These are phyloP conservation scores for Camelus bactrianus DNA, from an alignment of 2,113 vertebrate species.

Conservation along the genomic window DNA sequence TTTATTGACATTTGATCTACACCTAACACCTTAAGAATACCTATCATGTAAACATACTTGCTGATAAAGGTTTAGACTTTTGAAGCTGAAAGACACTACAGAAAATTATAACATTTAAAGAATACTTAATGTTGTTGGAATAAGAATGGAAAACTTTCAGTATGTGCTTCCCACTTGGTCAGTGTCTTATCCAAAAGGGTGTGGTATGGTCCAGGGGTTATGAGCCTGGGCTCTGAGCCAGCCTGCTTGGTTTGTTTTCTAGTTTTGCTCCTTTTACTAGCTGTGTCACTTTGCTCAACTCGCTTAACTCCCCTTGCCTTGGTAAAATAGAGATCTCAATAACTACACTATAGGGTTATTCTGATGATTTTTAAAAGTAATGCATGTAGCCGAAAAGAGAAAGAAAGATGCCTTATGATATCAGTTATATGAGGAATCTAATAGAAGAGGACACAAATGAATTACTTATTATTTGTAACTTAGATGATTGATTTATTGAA, in stretches of 20 bases:
- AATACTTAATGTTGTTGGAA: neutral
- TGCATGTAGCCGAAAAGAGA: neutral
- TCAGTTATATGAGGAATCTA: no score
- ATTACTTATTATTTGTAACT: no score
- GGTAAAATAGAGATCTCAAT: neutral
- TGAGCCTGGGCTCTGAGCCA: neutral
- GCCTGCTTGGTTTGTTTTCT: neutral
- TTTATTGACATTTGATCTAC: neutral
- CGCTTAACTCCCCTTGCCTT: neutral
- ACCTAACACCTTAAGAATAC: neutral
- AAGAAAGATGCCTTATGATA: no score
- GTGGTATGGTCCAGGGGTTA: neutral
- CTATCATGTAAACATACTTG: neutral
- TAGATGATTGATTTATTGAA: no score
- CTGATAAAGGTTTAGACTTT: conserved; percentile 34
- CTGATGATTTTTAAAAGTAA: neutral
- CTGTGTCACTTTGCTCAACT: conserved; percentile 20
- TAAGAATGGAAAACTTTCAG: neutral
- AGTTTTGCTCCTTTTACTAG: neutral
- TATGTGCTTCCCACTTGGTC: neutral
- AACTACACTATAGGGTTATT: neutral
- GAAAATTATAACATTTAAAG: neutral
- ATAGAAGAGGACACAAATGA: no score
- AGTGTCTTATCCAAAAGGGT: neutral
- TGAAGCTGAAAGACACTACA: neutral